Percentiles rank a stretch among this genome's conserved stretches.
Evolutionary conservation across 2,113 vertebrate species (phyloP).

Genomic region (Corvus moneduloides): DNA sequence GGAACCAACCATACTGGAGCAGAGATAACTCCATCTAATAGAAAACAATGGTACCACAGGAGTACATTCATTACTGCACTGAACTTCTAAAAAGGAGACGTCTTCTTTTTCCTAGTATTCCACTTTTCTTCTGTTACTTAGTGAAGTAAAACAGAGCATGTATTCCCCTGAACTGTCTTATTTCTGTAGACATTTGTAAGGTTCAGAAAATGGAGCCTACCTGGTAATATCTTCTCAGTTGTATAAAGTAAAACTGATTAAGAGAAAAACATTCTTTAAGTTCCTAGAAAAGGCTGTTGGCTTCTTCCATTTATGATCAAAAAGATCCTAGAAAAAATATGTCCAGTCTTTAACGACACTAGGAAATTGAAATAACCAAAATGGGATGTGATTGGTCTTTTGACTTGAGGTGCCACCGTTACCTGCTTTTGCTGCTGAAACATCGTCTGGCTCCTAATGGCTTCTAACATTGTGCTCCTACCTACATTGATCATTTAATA

Average conservation of each 20-base stretch:
- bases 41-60: not conserved
- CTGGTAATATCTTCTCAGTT: constrained; percentile 6
- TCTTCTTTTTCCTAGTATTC: constrained; percentile 2
- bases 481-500: constrained; percentile 53
- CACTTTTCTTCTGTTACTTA: constrained; percentile 1
- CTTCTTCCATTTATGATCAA: constrained; percentile 49
- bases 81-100: not conserved
- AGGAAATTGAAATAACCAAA: constrained; percentile 60
- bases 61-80: not conserved
- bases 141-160: not conserved
- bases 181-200: not conserved
- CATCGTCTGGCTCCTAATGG: constrained; percentile 23
- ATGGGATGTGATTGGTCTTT: constrained; percentile 42
- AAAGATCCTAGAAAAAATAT: constrained; percentile 7
- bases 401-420: constrained; percentile 23
- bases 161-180: not conserved
- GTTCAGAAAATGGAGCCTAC: constrained; percentile 21
- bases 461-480: constrained; percentile 44
- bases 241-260: constrained; percentile 31
- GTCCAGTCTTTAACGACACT: not conserved
- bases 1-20: not conserved
- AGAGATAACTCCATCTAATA: not conserved
- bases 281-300: constrained; percentile 21
- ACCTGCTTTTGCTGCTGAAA: constrained; percentile 37
- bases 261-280: constrained; percentile 24